A percentile compares a stretch with the other conserved stretches of the same genome.
phyloP scores from a whole-genome alignment of 2,888 invertebrate species.

The Trichopoda pennipes region DNA sequence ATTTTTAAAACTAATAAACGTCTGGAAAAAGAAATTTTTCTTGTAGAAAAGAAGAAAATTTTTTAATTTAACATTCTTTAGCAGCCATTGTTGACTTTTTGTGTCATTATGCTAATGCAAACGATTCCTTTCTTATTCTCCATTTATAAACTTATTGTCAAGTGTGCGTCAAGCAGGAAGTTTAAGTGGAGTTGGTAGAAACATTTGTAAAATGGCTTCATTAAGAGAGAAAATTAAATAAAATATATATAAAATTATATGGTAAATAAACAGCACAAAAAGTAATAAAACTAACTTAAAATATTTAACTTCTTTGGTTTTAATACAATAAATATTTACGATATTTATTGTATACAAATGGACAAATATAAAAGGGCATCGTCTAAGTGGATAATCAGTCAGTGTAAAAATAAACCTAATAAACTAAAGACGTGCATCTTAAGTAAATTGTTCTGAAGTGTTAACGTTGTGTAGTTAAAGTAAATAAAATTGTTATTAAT shows the following conservation, averaged over 20 bases:
- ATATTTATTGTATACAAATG: no score
- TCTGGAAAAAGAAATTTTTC: neutral
- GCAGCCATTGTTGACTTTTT: conserved; percentile 10
- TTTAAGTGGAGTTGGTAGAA: conserved; percentile 45
- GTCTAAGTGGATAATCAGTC: no score
- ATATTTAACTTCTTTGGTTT: no score
- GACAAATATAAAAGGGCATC: no score
- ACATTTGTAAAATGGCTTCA: conserved; percentile 64
- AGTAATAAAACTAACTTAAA: no score
- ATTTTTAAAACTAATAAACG: neutral
- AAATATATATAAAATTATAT: neutral
- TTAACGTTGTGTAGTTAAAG: no score
- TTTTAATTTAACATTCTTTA: conserved; percentile 23
- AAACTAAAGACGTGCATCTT: no score
- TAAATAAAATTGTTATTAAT: no score
- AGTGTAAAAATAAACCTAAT: no score
- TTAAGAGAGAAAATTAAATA: conserved; percentile 22
- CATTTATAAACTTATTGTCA: conserved; percentile 6
- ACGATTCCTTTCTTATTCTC: neutral
- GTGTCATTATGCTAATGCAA: conserved; percentile 27
- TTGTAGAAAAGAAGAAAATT: neutral
- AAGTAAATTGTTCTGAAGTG: no score
- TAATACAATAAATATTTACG: no score
- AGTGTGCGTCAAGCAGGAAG: conserved; percentile 62
- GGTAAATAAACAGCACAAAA: no score